Evolutionary conservation across 1,140 invertebrate species (phyloP).

Genomic region (Eueides isabella): DNA sequence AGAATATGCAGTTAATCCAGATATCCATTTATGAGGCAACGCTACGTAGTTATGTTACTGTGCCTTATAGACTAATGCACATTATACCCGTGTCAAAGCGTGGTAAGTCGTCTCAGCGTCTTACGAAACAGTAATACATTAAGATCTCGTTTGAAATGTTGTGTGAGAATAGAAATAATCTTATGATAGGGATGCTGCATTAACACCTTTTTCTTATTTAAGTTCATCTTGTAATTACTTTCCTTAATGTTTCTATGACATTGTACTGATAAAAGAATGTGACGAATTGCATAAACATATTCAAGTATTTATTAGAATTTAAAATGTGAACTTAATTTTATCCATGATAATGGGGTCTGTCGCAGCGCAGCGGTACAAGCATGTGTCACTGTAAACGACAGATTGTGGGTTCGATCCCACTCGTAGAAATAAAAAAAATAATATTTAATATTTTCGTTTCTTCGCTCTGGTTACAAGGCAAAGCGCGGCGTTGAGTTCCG

Average conservation of each 20-base stretch:
- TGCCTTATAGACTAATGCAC: constrained; percentile 7
- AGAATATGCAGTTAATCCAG: not conserved
- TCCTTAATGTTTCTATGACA: not conserved
- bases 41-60: constrained; percentile 7
- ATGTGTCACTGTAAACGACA: too few relatives aligned
- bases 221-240: not conserved
- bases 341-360: too few relatives aligned
- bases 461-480: too few relatives aligned
- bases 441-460: too few relatives aligned
- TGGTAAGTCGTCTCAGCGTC: constrained; percentile 4
- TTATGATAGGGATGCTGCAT: not conserved
- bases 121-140: constrained; percentile 9
- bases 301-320: too few relatives aligned
- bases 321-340: too few relatives aligned
- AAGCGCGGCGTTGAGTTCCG: too few relatives aligned
- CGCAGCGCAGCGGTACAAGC: too few relatives aligned
- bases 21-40: not conserved
- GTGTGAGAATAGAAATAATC: not conserved
- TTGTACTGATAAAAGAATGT: too few relatives aligned
- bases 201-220: not conserved
- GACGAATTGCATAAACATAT: too few relatives aligned
- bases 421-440: too few relatives aligned
- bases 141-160: not conserved
- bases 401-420: too few relatives aligned
- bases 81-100: constrained; percentile 9